Conservation (phyloP, 2,797 vertebrate genomes). For the Sebastes nivosus region DNA sequence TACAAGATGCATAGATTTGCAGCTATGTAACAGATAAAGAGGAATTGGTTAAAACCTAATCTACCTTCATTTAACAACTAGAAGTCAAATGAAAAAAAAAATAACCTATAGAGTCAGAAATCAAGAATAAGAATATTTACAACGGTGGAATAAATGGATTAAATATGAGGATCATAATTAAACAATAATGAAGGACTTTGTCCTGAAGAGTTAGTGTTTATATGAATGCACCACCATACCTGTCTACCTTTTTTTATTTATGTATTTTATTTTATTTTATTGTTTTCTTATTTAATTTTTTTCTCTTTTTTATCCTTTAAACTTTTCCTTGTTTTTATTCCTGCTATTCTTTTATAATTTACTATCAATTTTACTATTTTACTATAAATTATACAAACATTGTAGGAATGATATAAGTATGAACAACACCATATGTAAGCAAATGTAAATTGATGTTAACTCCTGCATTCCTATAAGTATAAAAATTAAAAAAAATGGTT, state of each 20-base stretch:
- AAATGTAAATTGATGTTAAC: background rate
- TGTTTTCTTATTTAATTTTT: too few species aligned
- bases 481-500: too few species aligned
- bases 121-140: background rate
- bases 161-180: background rate
- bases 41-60: background rate
- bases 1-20: background rate
- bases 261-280: too few species aligned
- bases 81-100: background rate
- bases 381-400: background rate
- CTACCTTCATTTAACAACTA: background rate
- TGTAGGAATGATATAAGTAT: background rate
- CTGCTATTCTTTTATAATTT: too few species aligned
- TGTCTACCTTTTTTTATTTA: too few species aligned
- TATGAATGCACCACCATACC: too few species aligned
- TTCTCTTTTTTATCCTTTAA: too few species aligned
- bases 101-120: background rate
- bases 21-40: background rate
- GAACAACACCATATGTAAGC: background rate
- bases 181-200: background rate
- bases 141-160: background rate
- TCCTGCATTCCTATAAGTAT: too few species aligned
- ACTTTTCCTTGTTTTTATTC: too few species aligned
- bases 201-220: background rate
- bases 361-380: too few species aligned